Evolutionary conservation across 2,797 vertebrate species (phyloP), one percentile per base, ranked within the genome.

Genomic region (Esox masquinongy): DNA sequence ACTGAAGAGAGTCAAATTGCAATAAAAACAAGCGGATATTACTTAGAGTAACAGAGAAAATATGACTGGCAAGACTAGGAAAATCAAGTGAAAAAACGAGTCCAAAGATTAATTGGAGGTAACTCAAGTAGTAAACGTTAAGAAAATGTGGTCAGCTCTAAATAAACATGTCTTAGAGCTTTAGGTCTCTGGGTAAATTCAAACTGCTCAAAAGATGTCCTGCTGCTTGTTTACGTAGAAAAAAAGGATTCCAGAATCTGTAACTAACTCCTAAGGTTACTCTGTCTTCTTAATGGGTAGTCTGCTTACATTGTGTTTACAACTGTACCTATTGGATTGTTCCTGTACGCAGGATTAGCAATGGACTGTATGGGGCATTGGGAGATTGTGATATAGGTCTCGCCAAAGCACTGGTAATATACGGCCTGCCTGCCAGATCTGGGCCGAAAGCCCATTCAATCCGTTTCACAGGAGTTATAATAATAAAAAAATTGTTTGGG

Each of bases 111-210:
- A 2, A 47, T 4, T 47, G 6, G 43, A 47, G 43, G 43, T 14
- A 14, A 80, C 72, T 47, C 79, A 68, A 75, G 74, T 74, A 24
- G 74, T 26, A 81, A 84, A 88, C 83, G 79, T 24, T 12, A 14
- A 59, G 74, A 91, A 79, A 89, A 86, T 86, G 88, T 86, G 89
- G 84, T 83, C 83, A 85, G 88, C 81, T 63, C 49, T 79, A 26
- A 43, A 64, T 63, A 68, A 84, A 75, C 76, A 77, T 77, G 75
- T 50, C 15, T 70, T 72, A 73, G 77, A 75, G 75, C 31, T 83
- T 78, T 63, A 69, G 68, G 75, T 88, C 84, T 82, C 77, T 81
- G 72, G 84, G 73, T 29, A 26, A 71, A 70, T 29, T 47, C 16
- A 64, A 47, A 59, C 49, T 7, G 4, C 2, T 47, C 43, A 47